These are phyloP conservation scores for Leptestheria dahalacensis DNA, from an alignment of 1,140 invertebrate species.

Conservation along the genomic window DNA sequence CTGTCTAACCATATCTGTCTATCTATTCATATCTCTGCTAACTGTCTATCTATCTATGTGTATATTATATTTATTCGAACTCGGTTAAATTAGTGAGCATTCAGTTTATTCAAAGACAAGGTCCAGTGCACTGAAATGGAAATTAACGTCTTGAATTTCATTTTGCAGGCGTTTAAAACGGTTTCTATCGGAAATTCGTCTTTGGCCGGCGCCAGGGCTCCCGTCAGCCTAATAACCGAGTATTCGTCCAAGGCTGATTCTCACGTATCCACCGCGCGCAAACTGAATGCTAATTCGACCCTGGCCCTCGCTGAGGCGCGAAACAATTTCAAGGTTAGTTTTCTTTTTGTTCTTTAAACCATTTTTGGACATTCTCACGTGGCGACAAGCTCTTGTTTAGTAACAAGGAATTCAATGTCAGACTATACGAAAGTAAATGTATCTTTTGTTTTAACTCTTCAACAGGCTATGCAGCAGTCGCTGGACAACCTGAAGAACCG, in stretches of 20 bases:
- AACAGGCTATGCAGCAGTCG: slow-evolving; percentile 21
- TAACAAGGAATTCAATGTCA: too few species aligned
- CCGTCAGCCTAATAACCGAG: slow-evolving; percentile 2
- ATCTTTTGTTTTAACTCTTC: too few species aligned
- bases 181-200: background rate
- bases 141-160: background rate
- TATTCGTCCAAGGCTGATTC: slow-evolving; percentile 1
- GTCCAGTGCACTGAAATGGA: background rate
- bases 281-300: slow-evolving; percentile 4
- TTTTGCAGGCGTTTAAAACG: slow-evolving; percentile 2
- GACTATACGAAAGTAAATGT: too few species aligned
- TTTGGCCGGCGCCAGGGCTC: background rate
- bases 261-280: background rate
- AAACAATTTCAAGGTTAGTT: background rate
- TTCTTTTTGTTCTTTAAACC: background rate
- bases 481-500: slow-evolving; percentile 29
- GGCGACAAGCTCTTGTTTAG: too few species aligned
- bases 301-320: background rate
- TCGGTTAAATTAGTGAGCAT: background rate
- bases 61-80: background rate
- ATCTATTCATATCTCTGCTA: too few species aligned
- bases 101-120: background rate
- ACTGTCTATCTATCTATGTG: too few species aligned
- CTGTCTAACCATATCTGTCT: too few species aligned
- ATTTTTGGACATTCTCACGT: too few species aligned